Evolutionary conservation across 2,113 vertebrate species (phyloP), one percentile per base, ranked within the genome.

Genomic region (Phaethornis superciliosus): DNA sequence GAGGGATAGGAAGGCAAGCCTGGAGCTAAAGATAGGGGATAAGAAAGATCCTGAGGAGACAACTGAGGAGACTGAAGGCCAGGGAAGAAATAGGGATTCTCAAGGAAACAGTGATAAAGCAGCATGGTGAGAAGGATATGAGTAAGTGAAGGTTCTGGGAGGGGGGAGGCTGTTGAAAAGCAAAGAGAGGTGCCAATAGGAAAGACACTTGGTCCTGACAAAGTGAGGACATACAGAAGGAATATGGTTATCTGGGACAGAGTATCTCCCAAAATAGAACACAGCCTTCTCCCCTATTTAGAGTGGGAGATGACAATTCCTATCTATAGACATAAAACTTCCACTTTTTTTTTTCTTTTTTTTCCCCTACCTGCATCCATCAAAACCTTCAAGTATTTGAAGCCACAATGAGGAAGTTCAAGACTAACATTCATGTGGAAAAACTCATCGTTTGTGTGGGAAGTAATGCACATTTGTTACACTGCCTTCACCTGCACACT

Each of bases 221-320:
- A 89, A 95, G 94, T 69, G 91, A 96, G 78, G 81, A 89, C n/a
- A 93, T 62, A 54, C 44, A 75, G 77, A 90, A 92, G 71, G 84
- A 95, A 93, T 87, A 28, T 51, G 85, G n/a, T 64, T 94, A 95
- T 95, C 88, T 95, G 85, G 94, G 95, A 67, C 92, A 95, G 59
- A 93, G 49, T n/a, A 85, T 56, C 42, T 96, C 90, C 60, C 42
- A 85, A 58, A 95, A 95, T 95, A 94, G 89, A 92, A 90, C 60
- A 75, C 67, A 70, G 93, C 78, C 88, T 90, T 88, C 60, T 83
- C 65, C 91, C 67, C 40, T 93, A 3, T 70, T 91, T 83, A 76
- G 49, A 46, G 69, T 44, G 75, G 56, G 35, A 94, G 91, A 94
- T 65, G 33, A 59, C 8, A 69, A 83, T 58, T 91, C 69, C 82